Conservation (phyloP, 2,888 invertebrate genomes). For the Ophion obscuratus region DNA sequence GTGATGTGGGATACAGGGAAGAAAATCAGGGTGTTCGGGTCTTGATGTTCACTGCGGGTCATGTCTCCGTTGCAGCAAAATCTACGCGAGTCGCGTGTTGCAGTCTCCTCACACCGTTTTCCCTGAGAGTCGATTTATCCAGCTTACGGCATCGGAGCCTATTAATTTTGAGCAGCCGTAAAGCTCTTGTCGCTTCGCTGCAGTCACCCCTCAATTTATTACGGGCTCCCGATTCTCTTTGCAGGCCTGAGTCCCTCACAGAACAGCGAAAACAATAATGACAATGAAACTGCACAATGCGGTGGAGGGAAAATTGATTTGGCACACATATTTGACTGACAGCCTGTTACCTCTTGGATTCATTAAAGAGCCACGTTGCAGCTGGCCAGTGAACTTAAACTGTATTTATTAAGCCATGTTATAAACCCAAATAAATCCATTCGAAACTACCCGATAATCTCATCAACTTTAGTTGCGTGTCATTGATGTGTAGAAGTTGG, state of each 20-base stretch:
- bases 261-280: slow-evolving; percentile 8
- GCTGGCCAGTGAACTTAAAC: slow-evolving; percentile 20
- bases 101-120: slow-evolving; percentile 32
- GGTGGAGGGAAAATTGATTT: neutral
- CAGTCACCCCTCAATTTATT: slow-evolving; percentile 41
- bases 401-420: neutral
- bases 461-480: no score
- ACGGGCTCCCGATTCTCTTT: neutral
- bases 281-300: neutral
- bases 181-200: neutral
- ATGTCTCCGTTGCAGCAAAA: slow-evolving; percentile 20
- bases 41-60: slow-evolving; percentile 7
- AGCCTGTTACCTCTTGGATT: slow-evolving; percentile 25
- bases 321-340: slow-evolving; percentile 14
- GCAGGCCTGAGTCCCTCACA: neutral
- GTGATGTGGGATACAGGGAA: neutral
- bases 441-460: no score
- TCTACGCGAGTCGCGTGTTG: slow-evolving; percentile 43
- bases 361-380: slow-evolving; percentile 16
- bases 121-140: slow-evolving; percentile 49
- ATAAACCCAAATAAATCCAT: no score
- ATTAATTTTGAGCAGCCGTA: slow-evolving; percentile 37
- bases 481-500: no score
- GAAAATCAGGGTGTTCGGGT: neutral
- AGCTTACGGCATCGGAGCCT: slow-evolving; percentile 11